phyloP scores from a whole-genome alignment of 2,797 vertebrate genomes.

The Sibirionetta formosa region DNA sequence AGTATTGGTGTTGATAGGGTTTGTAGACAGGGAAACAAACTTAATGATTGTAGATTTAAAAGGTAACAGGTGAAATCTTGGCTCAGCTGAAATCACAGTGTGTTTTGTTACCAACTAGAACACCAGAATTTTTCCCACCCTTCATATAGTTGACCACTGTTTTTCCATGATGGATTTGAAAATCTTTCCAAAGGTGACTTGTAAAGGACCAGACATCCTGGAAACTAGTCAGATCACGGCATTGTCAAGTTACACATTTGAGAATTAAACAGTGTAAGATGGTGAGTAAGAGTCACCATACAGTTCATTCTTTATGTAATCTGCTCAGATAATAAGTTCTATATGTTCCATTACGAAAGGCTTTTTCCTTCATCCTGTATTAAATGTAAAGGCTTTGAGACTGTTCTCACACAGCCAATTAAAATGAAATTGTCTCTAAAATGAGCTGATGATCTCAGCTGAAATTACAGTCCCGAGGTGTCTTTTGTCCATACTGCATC shows the following conservation, averaged over 20 bases:
- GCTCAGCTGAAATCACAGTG: fast-evolving
- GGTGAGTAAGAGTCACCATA: background rate
- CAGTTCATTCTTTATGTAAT: background rate
- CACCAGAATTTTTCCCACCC: background rate
- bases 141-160: background rate
- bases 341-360: constrained; percentile 27
- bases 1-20: background rate
- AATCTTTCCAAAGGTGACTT: background rate
- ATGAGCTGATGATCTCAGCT: background rate
- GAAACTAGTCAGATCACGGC: background rate
- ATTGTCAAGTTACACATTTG: background rate
- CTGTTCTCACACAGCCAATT: background rate
- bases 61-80: background rate
- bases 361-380: background rate
- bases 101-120: background rate
- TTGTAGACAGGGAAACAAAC: background rate
- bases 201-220: background rate
- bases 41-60: background rate
- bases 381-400: constrained; percentile 20
- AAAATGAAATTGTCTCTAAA: constrained; percentile 29
- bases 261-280: background rate
- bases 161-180: background rate
- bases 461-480: background rate
- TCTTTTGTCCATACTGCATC: background rate
- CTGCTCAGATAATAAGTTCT: background rate